A percentile compares a stretch with the other conserved stretches of the same genome.
phyloP scores from a whole-genome alignment of 2,797 vertebrate species.

The Heterohyrax brucei region DNA sequence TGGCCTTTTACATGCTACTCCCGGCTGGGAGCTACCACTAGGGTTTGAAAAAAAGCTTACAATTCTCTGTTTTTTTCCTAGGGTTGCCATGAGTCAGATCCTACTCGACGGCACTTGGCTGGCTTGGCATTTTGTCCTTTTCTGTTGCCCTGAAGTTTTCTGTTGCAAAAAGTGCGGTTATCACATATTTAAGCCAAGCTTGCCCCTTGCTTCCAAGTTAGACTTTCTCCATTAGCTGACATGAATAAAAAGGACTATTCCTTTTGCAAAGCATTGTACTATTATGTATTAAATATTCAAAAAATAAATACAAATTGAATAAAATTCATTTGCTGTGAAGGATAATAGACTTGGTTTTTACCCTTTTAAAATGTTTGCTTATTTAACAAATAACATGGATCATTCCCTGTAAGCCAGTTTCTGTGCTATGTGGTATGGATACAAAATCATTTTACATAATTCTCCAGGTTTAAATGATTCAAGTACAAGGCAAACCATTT shows the following conservation, averaged over 20 bases:
- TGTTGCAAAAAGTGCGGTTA: neutral
- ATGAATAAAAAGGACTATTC: neutral
- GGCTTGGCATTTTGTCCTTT: neutral
- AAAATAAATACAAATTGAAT: constrained; percentile 18
- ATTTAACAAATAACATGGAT: neutral
- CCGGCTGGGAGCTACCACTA: neutral
- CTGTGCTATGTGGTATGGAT: neutral
- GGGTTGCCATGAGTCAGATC: no score
- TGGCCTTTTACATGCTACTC: neutral
- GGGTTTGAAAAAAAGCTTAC: neutral
- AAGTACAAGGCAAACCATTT: neutral
- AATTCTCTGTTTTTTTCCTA: neutral
- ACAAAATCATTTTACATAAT: neutral
- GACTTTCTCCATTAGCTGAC: neutral
- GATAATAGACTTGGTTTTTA: neutral
- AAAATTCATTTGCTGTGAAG: neutral
- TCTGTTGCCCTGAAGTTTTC: neutral
- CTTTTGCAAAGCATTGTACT: neutral
- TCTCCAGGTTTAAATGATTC: neutral
- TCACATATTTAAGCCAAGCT: neutral
- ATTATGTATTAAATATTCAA: neutral
- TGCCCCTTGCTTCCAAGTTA: neutral
- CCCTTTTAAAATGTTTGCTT: neutral
- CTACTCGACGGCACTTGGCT: no score
- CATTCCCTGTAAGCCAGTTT: neutral